phyloP scores from a whole-genome alignment of 2,797 vertebrate species.

The Danio choprae region DNA sequence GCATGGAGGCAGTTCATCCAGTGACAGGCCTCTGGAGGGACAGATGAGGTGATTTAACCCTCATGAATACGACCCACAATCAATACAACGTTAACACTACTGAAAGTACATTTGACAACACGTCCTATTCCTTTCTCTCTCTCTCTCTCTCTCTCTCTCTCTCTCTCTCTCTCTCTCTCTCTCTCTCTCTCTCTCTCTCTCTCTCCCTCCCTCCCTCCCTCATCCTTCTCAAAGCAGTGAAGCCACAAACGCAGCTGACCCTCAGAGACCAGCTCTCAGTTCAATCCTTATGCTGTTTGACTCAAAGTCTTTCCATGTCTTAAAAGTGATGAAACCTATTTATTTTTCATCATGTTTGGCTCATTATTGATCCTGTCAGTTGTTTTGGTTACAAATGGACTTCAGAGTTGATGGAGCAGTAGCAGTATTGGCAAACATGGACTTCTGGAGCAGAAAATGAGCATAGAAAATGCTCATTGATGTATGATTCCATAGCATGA shows the following conservation, averaged over 20 bases:
- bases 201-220: background rate
- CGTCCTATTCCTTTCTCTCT: conserved; percentile 5
- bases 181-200: background rate
- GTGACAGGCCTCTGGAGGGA: conserved; percentile 8
- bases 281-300: conserved; percentile 44
- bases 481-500: background rate
- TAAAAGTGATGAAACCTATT: conserved; percentile 57
- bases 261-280: conserved; percentile 41
- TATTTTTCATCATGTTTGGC: conserved; percentile 58
- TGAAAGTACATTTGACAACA: conserved; percentile 41
- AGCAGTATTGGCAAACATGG: conserved; percentile 9
- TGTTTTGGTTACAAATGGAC: conserved; percentile 61
- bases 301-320: conserved; percentile 40
- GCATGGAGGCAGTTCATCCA: background rate
- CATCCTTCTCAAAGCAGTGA: conserved; percentile 18
- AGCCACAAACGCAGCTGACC: conserved; percentile 43
- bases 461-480: conserved; percentile 2
- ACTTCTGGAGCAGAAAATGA: background rate
- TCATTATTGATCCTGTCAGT: conserved; percentile 56
- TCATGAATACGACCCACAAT: conserved; percentile 49
- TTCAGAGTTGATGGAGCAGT: conserved; percentile 14
- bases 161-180: background rate
- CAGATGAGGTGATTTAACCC: conserved; percentile 55
- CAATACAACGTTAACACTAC: conserved; percentile 53
- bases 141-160: background rate